Evolutionary conservation across 2,113 vertebrate genomes (phyloP), one percentile per base, ranked within the genome.

Genomic region (Channa maculata): DNA sequence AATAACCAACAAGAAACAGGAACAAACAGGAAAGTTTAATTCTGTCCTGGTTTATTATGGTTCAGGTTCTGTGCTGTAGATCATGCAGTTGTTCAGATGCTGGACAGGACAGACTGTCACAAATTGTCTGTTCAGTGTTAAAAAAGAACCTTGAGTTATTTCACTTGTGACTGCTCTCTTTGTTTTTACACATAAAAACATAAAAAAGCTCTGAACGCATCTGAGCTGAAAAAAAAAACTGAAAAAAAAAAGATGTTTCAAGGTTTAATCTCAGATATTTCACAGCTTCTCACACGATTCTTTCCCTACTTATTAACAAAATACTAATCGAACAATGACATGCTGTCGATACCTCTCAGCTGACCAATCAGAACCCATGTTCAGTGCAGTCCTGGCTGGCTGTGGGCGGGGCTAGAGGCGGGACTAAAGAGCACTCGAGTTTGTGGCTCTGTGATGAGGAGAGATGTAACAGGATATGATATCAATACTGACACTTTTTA

Each of bases 211-310:
- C 58, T 10, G 3, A 37, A 60, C 49, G 3, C 8, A 8, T 49
- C 45, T 8, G 37, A 13, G 44, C 46, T n/a, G 45, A 51, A 46
- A 70, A 41, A 70, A 41, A 24, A 24, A 24, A 64, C 64, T 46
- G 36, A 43, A 57, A 61, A 61, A 51, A 59, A 36, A 78, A 50
- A 67, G 50, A 77, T 0, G 6, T 69, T 83, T 77, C 69, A 71
- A 85, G 74, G 51, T 76, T 68, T 59, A 72, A 71, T 53, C 59
- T 77, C 41, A 71, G 57, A 72, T 71, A 54, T 62, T 82, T 89
- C 80, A 88, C 87, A 86, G 81, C 69, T 76, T 85, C 81, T 81
- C 57, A 71, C 24, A 2, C 59, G 0, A 57, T n/a, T 65, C 38
- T 39, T 36, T 48, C 50, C 44, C 49, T 59, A 52, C 10, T 7